These are phyloP conservation scores for Porites australiensis DNA, from an alignment of 64 coral and sea anemone genomes.

Conservation along the genomic window DNA sequence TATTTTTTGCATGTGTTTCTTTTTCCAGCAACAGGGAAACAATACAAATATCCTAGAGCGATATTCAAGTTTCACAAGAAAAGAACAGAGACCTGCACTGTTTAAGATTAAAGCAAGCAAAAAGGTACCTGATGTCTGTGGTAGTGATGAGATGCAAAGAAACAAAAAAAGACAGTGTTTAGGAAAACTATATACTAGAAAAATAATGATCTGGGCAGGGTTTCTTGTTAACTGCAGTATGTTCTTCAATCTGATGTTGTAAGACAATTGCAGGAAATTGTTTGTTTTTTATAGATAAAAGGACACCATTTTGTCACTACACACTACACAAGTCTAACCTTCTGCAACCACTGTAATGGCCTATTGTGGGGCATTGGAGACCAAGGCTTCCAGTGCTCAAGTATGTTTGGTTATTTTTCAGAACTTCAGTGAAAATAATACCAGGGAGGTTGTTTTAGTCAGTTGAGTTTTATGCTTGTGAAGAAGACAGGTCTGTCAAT, in stretches of 20 bases:
- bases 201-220: too few species aligned
- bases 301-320: slow-evolving; percentile 86
- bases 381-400: slow-evolving; percentile 95
- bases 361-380: slow-evolving; percentile 94
- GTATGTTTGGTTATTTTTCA: slow-evolving; percentile 47
- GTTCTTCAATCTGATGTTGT: background rate
- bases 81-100: slow-evolving; percentile 76
- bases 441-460: too few species aligned
- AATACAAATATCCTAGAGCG: slow-evolving; percentile 89
- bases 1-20: background rate
- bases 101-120: slow-evolving; percentile 91
- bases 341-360: slow-evolving; percentile 86
- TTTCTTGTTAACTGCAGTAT: too few species aligned
- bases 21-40: slow-evolving; percentile 56
- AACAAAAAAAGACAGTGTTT: too few species aligned
- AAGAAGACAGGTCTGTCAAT: too few species aligned
- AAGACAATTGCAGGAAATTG: background rate
- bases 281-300: slow-evolving; percentile 56
- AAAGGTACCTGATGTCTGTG: slow-evolving; percentile 34
- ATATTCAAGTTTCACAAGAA: slow-evolving; percentile 95
- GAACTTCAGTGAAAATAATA: background rate
- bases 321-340: slow-evolving; percentile 86
- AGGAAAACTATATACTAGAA: too few species aligned
- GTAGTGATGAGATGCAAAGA: background rate
- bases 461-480: too few species aligned